Conservation (phyloP, 1,140 invertebrate species). For the Proales similis region DNA sequence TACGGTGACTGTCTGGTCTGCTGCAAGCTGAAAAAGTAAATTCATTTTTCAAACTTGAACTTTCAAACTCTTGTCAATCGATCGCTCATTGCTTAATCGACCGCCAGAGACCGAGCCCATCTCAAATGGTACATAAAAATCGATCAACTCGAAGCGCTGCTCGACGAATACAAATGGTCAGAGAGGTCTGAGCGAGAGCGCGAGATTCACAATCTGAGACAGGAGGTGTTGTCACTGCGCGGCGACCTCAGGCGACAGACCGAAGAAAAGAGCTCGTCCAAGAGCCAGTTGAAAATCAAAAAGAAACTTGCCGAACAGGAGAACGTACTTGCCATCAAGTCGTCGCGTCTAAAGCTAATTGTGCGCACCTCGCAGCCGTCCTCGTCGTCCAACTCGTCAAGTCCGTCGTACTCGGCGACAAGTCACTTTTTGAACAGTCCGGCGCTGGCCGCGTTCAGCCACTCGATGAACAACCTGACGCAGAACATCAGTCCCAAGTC, state of each 20-base stretch:
- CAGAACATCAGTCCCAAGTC: neutral
- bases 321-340: slow-evolving; percentile 29
- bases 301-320: slow-evolving; percentile 37
- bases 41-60: too few relatives aligned
- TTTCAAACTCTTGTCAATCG: too few relatives aligned
- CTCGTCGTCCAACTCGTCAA: slow-evolving; percentile 16
- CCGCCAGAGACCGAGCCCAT: slow-evolving; percentile 10
- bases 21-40: slow-evolving; percentile 28
- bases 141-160: slow-evolving; percentile 25
- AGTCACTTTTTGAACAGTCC: neutral
- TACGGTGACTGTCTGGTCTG: slow-evolving; percentile 36
- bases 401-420: neutral
- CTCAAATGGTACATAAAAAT: slow-evolving; percentile 33
- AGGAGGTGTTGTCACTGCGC: slow-evolving; percentile 8
- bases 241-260: slow-evolving; percentile 24
- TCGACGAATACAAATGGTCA: slow-evolving; percentile 8
- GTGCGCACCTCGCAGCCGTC: slow-evolving; percentile 8
- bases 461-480: slow-evolving; percentile 27
- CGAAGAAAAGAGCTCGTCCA: slow-evolving; percentile 19
- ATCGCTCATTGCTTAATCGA: too few relatives aligned
- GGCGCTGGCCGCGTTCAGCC: slow-evolving; percentile 8
- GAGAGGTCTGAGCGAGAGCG: slow-evolving; percentile 15
- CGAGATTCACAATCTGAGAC: slow-evolving; percentile 15
- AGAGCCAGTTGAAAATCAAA: slow-evolving; percentile 34
- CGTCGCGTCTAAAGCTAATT: slow-evolving; percentile 22